phyloP scores from a whole-genome alignment of 2,113 vertebrate species.

The Bungarus multicinctus region DNA sequence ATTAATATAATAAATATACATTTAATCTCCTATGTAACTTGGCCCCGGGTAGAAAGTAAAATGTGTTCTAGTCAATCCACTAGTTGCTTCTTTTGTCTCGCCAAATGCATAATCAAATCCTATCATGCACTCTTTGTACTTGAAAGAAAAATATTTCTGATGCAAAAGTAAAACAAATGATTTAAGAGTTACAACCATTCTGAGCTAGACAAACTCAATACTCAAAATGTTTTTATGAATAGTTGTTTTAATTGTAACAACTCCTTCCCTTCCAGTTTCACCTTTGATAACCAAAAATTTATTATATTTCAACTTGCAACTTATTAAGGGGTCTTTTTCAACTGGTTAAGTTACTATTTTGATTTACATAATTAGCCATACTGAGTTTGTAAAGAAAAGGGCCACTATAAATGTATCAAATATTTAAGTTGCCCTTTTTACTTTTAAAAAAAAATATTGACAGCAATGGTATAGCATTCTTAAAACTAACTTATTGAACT shows the following conservation, averaged over 20 bases:
- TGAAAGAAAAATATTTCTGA: background rate
- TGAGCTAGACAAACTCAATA: background rate
- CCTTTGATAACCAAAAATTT: background rate
- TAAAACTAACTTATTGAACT: background rate
- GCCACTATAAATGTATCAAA: too few relatives aligned
- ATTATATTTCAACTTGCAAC: background rate
- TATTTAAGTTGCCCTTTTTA: background rate
- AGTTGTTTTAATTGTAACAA: background rate
- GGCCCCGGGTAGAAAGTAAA: background rate
- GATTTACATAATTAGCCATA: background rate
- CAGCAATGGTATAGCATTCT: background rate
- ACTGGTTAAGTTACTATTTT: background rate
- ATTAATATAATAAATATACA: background rate
- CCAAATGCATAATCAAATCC: slow-evolving; percentile 13
- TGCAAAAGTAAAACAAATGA: background rate
- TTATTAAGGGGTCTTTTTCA: background rate
- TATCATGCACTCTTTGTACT: background rate
- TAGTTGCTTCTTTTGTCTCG: background rate
- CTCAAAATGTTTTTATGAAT: background rate
- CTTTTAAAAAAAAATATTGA: background rate
- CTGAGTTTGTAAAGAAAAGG: background rate
- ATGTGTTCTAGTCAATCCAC: background rate
- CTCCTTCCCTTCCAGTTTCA: background rate
- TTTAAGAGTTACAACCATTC: background rate
- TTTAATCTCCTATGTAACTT: background rate